Evolutionary conservation across 2,888 invertebrate genomes (phyloP).

Genomic region (Graphium colonna): DNA sequence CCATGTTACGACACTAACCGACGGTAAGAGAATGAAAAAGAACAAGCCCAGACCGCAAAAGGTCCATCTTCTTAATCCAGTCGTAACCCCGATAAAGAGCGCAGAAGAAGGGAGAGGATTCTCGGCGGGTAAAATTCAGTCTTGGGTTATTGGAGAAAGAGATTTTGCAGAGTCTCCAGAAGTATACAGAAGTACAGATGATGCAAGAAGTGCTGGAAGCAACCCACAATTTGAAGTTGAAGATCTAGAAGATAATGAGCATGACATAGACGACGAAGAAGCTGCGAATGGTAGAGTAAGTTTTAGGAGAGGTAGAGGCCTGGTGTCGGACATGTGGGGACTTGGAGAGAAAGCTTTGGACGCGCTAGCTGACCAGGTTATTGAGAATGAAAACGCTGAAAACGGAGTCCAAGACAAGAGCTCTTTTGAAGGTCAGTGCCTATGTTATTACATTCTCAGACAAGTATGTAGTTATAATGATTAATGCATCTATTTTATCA

Average conservation of each 20-base stretch:
- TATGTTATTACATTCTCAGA: too few species aligned
- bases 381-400: constrained; percentile 55
- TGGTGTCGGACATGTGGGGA: constrained; percentile 51
- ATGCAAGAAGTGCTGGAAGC: constrained; percentile 15
- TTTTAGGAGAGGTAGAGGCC: constrained; percentile 40
- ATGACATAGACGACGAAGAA: constrained; percentile 1
- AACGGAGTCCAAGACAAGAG: constrained; percentile 60
- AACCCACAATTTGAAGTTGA: constrained; percentile 8
- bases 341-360: constrained; percentile 60
- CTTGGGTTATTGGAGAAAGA: constrained; percentile 55
- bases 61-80: constrained; percentile 61
- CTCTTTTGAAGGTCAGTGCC: constrained; percentile 60
- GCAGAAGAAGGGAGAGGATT: constrained; percentile 64
- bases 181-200: constrained; percentile 15
- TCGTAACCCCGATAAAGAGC: constrained; percentile 48
- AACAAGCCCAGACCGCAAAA: constrained; percentile 64
- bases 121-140: constrained; percentile 46
- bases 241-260: background rate
- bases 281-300: constrained; percentile 1
- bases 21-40: constrained; percentile 59
- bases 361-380: constrained; percentile 55
- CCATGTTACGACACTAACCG: constrained; percentile 50
- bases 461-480: too few species aligned
- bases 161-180: constrained; percentile 24
- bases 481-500: too few species aligned